Evolutionary conservation across 1,140 invertebrate species (phyloP).

Genomic region (Zophobas morio): DNA sequence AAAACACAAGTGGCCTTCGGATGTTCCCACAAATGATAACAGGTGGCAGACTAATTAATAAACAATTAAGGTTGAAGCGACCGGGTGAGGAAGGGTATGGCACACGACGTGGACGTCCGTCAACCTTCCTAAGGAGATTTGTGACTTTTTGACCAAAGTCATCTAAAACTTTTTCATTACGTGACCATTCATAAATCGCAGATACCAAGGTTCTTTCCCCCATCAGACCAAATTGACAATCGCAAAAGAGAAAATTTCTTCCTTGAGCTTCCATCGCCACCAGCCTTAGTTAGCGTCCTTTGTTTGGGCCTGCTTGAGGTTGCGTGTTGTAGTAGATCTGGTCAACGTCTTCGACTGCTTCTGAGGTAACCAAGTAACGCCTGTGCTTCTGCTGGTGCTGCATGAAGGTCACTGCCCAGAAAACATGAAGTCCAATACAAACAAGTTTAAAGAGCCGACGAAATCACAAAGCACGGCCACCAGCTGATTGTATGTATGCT

Average conservation of each 20-base stretch:
- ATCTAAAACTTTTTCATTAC: too few species aligned
- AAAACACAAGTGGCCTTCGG: slow-evolving; percentile 13
- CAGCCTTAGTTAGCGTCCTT: too few species aligned
- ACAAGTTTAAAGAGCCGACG: slow-evolving; percentile 48
- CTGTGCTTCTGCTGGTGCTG: slow-evolving; percentile 18
- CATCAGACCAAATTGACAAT: too few species aligned
- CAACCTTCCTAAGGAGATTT: too few species aligned
- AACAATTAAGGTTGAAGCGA: background rate
- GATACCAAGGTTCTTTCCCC: too few species aligned
- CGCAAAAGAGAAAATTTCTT: too few species aligned
- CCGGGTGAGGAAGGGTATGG: background rate
- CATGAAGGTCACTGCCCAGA: slow-evolving; percentile 48
- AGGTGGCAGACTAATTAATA: slow-evolving; percentile 30
- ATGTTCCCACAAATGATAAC: slow-evolving; percentile 15
- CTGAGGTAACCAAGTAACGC: background rate
- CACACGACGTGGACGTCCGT: background rate
- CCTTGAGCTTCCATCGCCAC: too few species aligned
- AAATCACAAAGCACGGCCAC: slow-evolving; percentile 36
- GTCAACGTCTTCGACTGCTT: background rate
- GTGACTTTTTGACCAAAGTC: too few species aligned
- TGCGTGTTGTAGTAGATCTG: background rate
- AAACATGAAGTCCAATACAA: slow-evolving; percentile 29
- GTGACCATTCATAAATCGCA: too few species aligned
- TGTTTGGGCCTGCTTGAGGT: too few species aligned
- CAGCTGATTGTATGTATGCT: slow-evolving; percentile 47